These are phyloP conservation scores for Suillia variegata DNA, from an alignment of 2,888 invertebrate genomes.

Conservation along the genomic window DNA sequence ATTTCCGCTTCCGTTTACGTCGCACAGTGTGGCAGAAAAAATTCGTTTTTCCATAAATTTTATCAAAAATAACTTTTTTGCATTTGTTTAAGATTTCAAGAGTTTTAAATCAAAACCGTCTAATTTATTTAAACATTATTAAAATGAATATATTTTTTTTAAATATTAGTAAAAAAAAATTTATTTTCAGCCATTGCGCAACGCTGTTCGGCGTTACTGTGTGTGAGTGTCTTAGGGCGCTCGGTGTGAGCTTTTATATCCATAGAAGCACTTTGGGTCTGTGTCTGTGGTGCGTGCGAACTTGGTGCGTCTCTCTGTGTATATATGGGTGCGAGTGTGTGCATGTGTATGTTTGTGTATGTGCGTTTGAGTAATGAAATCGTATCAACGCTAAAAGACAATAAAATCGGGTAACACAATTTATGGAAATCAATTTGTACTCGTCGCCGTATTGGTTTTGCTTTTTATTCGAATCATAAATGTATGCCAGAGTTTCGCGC, in stretches of 20 bases:
- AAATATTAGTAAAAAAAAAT: no score
- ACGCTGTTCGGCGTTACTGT: background rate
- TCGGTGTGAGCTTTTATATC: no score
- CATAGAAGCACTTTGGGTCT: background rate
- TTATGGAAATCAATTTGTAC: conserved; percentile 18
- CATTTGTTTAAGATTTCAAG: no score
- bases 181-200: background rate
- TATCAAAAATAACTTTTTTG: no score
- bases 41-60: background rate
- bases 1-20: conserved; percentile 17
- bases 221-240: background rate
- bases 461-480: no score
- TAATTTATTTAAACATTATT: no score
- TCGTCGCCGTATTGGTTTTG: no score
- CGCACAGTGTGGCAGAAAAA: background rate
- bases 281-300: background rate
- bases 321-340: background rate
- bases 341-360: background rate
- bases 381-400: conserved; percentile 7
- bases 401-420: conserved; percentile 12
- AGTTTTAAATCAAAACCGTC: no score
- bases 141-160: no score
- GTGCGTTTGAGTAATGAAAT: background rate
- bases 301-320: background rate
- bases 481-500: no score